Percentiles rank a stretch among this genome's conserved stretches.
These are phyloP conservation scores for Meriones unguiculatus DNA, from an alignment of 2,113 vertebrate species.

Conservation along the genomic window DNA sequence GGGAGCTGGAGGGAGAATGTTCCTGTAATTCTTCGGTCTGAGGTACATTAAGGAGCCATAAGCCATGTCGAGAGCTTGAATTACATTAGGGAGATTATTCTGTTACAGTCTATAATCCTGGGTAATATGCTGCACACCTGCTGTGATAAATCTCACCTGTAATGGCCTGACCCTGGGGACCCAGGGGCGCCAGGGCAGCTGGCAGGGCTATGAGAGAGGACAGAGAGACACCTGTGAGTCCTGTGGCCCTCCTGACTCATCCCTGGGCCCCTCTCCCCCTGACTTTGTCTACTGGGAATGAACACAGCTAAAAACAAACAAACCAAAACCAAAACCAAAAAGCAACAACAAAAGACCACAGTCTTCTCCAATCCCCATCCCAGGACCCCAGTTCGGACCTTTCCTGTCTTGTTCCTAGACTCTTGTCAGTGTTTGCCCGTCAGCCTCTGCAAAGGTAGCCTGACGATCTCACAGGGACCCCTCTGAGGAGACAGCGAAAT, in stretches of 20 bases:
- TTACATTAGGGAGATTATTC: conserved; percentile 94
- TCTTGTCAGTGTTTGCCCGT: neutral
- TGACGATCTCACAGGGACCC: neutral
- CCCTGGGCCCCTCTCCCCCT: neutral
- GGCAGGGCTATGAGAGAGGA: conserved; percentile 38
- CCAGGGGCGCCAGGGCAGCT: conserved; percentile 79
- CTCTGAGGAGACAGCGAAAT: neutral
- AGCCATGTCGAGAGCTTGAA: conserved; percentile 94
- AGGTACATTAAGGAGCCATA: conserved; percentile 94
- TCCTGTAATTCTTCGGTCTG: conserved; percentile 93
- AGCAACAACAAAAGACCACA: too few relatives aligned
- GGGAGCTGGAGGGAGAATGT: conserved; percentile 85
- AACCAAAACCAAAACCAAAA: too few relatives aligned
- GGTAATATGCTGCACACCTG: conserved; percentile 91
- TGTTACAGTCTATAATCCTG: conserved; percentile 94
- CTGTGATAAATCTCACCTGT: conserved; percentile 90
- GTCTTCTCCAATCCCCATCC: too few relatives aligned
- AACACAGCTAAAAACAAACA: neutral
- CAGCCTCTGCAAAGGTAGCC: neutral
- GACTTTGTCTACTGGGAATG: neutral
- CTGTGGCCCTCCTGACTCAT: neutral
- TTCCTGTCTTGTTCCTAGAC: neutral
- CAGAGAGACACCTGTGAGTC: neutral
- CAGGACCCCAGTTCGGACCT: neutral
- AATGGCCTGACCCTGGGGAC: conserved; percentile 88